These are phyloP conservation scores for Amiota minor DNA, from an alignment of 2,888 invertebrate species.

Conservation along the genomic window DNA sequence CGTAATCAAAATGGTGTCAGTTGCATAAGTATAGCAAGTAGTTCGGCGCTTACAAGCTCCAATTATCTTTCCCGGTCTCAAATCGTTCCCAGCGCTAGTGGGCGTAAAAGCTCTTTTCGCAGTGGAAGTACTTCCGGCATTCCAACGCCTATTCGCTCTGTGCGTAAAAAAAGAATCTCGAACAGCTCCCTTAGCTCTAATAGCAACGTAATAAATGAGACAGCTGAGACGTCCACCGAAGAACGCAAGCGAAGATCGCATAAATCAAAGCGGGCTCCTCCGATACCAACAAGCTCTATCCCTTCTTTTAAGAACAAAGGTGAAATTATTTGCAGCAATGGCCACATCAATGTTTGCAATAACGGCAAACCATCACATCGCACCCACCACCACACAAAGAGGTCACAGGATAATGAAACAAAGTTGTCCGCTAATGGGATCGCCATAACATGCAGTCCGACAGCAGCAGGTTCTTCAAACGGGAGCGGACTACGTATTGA, in stretches of 20 bases:
- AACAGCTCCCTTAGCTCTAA: constrained; percentile 78
- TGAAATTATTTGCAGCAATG: constrained; percentile 54
- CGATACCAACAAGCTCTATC: constrained; percentile 69
- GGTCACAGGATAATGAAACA: constrained; percentile 46
- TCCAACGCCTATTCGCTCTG: constrained; percentile 80
- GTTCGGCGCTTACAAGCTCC: constrained; percentile 73
- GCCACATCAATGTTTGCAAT: constrained; percentile 48
- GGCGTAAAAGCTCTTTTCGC: constrained; percentile 67
- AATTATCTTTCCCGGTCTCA: constrained; percentile 67
- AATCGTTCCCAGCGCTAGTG: constrained; percentile 54
- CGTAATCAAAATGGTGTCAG: constrained; percentile 84
- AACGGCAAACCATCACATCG: constrained; percentile 33
- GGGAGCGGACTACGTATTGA: constrained; percentile 67
- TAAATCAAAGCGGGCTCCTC: constrained; percentile 76
- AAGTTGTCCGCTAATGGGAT: constrained; percentile 45
- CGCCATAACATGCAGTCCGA: constrained; percentile 37
- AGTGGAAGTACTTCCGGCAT: constrained; percentile 53
- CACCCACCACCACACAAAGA: constrained; percentile 47
- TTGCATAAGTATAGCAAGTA: constrained; percentile 84
- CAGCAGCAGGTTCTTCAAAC: constrained; percentile 44
- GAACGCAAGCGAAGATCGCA: constrained; percentile 77
- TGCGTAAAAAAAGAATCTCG: constrained; percentile 82
- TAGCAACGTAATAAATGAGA: constrained; percentile 76
- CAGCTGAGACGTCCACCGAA: constrained; percentile 74
- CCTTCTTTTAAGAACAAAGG: constrained; percentile 35